Base-by-base conservation (phyloP, 2,888 invertebrate species). In the Clepsis dumicolana region DNA sequence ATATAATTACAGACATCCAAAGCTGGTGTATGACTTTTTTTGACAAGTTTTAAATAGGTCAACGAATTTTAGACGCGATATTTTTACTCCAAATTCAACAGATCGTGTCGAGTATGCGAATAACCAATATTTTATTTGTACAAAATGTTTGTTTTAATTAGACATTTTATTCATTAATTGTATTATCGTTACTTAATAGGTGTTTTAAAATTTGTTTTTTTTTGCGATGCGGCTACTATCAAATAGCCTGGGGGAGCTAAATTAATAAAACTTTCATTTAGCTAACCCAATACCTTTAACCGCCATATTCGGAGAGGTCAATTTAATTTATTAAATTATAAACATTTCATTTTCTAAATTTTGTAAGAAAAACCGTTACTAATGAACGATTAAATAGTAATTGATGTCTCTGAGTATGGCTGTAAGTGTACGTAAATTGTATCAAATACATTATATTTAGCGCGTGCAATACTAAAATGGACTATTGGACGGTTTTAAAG, bases 71-170 rank as follows among this genome's bases (percentile, higher is more conserved):
- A 21, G 56, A 52, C 67, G 67, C 67, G 32, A 32, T 44, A 24
- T 44, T 21, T 59, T 52, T 16, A 32, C 53, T 18, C 35, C 14
- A 25, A 67, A 48, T 29, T 67, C 25, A 12, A 7, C n/a, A 14
- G 25, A 35, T 25, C 14, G 53, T 29, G 48, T 48, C 53, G 4
- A 21, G 48, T 21, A 21, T 48, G 48, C 59, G 65, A 65, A 25
- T 25, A 32, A 35, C 53, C 53, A 25, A 44, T 68, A 24, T 68
- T 64, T 64, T 64, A 64, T 64, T 59, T 68, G 63, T 68, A 68
- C 68, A 68, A 68, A 68, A 63, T 57, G 67, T 59, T 57, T 57
- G 56, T 67, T 63, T 64, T 59, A 68, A 68, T 59, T 44, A 44
- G 63, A 52, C 57, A 59, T 68, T 59, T 52, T 41, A 59, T 41